These are phyloP conservation scores for Leucophora obtusa DNA, from an alignment of 2,888 invertebrate genomes.

Conservation along the genomic window DNA sequence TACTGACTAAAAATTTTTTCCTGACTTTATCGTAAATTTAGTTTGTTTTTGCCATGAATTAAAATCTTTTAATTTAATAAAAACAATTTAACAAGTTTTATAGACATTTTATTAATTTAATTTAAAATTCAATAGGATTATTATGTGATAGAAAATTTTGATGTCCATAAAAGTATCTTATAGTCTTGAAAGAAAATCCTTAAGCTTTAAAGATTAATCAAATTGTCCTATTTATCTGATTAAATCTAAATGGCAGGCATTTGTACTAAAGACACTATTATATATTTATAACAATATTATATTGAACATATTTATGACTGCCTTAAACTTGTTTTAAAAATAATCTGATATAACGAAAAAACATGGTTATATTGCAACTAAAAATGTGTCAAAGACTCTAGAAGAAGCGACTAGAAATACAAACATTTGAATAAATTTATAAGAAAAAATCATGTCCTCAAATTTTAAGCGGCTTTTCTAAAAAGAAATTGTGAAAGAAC, in stretches of 20 bases:
- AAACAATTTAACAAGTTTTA: too few relatives aligned
- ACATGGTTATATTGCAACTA: background rate
- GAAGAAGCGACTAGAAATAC: background rate
- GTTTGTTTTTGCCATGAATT: too few relatives aligned
- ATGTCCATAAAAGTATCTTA: background rate
- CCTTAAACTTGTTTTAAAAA: slow-evolving; percentile 7
- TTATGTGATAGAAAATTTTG: background rate
- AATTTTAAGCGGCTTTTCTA: background rate
- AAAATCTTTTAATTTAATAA: too few relatives aligned
- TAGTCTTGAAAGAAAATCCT: background rate
- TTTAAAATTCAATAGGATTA: background rate
- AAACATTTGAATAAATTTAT: slow-evolving; percentile 12
- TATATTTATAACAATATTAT: slow-evolving; percentile 10
- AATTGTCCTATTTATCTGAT: background rate
- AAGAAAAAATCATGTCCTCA: background rate
- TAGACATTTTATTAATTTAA: background rate
- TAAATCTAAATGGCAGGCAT: slow-evolving; percentile 2
- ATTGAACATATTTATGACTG: slow-evolving; percentile 21
- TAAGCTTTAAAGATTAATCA: background rate
- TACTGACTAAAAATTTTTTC: too few relatives aligned
- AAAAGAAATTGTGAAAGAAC: background rate
- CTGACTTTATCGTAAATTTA: too few relatives aligned
- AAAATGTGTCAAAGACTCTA: background rate
- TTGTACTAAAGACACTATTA: slow-evolving; percentile 10
- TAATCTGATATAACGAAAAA: background rate